A percentile compares a stretch with the other conserved stretches of the same genome.
phyloP scores from a whole-genome alignment of 2,888 invertebrate genomes.

The Mesorhabditis belari region DNA sequence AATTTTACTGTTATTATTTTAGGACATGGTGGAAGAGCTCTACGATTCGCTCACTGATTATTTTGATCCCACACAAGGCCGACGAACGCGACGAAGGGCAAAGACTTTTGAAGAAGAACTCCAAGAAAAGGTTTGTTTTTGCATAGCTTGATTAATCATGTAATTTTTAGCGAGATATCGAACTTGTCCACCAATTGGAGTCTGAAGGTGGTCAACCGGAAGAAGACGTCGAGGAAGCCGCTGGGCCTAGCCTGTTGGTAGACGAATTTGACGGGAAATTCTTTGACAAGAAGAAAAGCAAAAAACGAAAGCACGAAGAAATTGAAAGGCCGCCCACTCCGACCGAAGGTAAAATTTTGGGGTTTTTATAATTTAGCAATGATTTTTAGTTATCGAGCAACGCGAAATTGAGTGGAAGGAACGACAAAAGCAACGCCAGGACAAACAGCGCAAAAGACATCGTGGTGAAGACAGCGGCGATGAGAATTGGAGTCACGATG shows the following conservation, averaged over 20 bases:
- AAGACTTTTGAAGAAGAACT: constrained; percentile 22
- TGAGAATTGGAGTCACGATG: neutral
- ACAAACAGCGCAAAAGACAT: constrained; percentile 28
- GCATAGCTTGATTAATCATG: neutral
- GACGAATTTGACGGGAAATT: constrained; percentile 20
- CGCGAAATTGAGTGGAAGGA: constrained; percentile 50
- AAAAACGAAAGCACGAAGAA: constrained; percentile 17
- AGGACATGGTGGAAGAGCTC: constrained; percentile 34
- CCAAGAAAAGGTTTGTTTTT: constrained; percentile 8
- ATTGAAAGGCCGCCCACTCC: constrained; percentile 48
- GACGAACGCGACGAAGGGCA: constrained; percentile 22
- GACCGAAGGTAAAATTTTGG: constrained; percentile 32
- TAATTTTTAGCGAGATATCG: neutral
- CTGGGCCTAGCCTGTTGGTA: constrained; percentile 20
- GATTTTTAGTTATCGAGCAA: constrained; percentile 39
- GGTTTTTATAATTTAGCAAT: neutral
- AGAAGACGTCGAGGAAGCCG: constrained; percentile 14
- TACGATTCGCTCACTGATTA: constrained; percentile 50
- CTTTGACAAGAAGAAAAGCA: constrained; percentile 21
- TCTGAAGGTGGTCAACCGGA: constrained; percentile 8
- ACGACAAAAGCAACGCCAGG: constrained; percentile 36
- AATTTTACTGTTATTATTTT: neutral
- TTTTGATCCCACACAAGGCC: constrained; percentile 36
- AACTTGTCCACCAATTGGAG: neutral
- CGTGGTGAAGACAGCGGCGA: constrained; percentile 6